These are phyloP conservation scores for Calephelis virginiensis DNA, from an alignment of 1,140 invertebrate species.

Conservation along the genomic window DNA sequence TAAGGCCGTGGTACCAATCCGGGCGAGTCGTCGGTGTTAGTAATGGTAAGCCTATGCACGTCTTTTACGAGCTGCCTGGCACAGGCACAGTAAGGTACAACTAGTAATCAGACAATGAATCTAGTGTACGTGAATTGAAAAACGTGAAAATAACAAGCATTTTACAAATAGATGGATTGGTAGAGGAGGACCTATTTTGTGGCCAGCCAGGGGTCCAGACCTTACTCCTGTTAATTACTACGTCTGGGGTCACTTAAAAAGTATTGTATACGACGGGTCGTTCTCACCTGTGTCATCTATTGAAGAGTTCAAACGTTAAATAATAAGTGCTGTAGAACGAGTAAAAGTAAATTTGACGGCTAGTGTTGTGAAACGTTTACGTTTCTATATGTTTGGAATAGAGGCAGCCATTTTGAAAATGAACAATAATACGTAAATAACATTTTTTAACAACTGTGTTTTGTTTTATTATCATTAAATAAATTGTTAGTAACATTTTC, in stretches of 20 bases:
- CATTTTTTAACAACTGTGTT: slow-evolving; percentile 1
- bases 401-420: slow-evolving; percentile 13
- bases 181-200: slow-evolving; percentile 20
- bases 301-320: slow-evolving; percentile 15
- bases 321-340: slow-evolving; percentile 15
- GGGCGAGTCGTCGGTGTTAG: too few relatives aligned
- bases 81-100: too few relatives aligned
- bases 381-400: slow-evolving; percentile 13
- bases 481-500: slow-evolving; percentile 18
- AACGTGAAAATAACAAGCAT: slow-evolving; percentile 6
- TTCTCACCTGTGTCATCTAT: slow-evolving; percentile 8
- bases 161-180: slow-evolving; percentile 26
- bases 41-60: too few relatives aligned
- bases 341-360: slow-evolving; percentile 11
- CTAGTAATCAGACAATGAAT: too few relatives aligned
- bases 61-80: too few relatives aligned
- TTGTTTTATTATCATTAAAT: slow-evolving; percentile 14
- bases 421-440: slow-evolving; percentile 17
- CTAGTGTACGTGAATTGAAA: slow-evolving; percentile 5
- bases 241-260: slow-evolving; percentile 27
- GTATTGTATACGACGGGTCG: slow-evolving; percentile 19
- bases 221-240: slow-evolving; percentile 21
- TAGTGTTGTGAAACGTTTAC: slow-evolving; percentile 17
- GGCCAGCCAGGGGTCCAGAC: slow-evolving; percentile 26
- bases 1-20: too few relatives aligned